These are phyloP conservation scores for Macquaria ambigua DNA, from an alignment of 2,113 vertebrate species.

Conservation along the genomic window DNA sequence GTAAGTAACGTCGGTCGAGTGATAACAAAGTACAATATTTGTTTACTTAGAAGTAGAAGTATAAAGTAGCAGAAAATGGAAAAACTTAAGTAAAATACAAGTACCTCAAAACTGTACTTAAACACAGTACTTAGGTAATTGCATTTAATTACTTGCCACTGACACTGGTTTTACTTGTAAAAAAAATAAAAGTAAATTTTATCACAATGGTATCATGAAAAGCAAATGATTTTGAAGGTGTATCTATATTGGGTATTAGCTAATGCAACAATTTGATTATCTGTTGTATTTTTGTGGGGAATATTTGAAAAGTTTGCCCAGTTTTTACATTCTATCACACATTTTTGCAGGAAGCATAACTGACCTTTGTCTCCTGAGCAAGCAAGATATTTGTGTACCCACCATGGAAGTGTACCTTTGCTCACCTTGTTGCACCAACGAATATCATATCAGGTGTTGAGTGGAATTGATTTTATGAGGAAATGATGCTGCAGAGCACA, in stretches of 20 bases:
- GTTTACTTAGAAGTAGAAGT: too few species aligned
- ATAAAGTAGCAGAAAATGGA: too few species aligned
- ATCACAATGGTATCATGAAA: not conserved
- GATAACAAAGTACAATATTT: too few species aligned
- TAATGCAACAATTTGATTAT: not conserved
- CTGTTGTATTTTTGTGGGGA: not conserved
- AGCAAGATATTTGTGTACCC: constrained; percentile 38
- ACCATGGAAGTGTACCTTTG: constrained; percentile 7
- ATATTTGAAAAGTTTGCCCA: not conserved
- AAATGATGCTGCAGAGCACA: constrained; percentile 39
- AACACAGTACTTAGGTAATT: too few species aligned
- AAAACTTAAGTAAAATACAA: too few species aligned
- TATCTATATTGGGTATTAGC: not conserved
- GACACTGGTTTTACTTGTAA: not conserved
- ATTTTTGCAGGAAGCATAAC: not conserved
- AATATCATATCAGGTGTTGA: constrained; percentile 55
- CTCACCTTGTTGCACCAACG: constrained; percentile 40
- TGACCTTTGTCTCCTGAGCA: constrained; percentile 53
- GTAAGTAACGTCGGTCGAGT: too few species aligned
- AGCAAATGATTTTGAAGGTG: not conserved
- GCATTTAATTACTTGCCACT: not conserved
- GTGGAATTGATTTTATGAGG: constrained; percentile 64
- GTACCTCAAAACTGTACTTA: too few species aligned
- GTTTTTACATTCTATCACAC: not conserved
- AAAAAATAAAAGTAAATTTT: not conserved